These are phyloP conservation scores for Enteromius afrohamiltoni DNA, from an alignment of 2,797 vertebrate species.

Conservation along the genomic window DNA sequence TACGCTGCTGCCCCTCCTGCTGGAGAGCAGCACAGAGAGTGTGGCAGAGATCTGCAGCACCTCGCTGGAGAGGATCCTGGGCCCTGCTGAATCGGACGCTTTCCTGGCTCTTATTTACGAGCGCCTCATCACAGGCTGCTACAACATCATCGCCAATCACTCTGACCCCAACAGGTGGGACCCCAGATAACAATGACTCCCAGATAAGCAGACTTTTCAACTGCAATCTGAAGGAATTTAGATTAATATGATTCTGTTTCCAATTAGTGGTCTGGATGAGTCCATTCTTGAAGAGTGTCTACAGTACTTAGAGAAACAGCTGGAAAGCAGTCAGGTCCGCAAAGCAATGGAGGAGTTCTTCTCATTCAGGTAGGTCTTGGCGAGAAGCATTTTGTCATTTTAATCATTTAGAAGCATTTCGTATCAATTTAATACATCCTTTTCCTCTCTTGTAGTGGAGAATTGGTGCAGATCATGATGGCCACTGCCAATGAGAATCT, in stretches of 20 bases:
- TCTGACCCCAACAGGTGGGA: slow-evolving; percentile 91
- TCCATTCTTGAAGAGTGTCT: slow-evolving; percentile 95
- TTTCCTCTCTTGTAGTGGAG: slow-evolving; percentile 79
- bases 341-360: slow-evolving; percentile 99
- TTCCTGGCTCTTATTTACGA: slow-evolving; percentile 94
- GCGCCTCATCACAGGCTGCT: slow-evolving; percentile 92
- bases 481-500: slow-evolving; percentile 96
- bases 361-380: slow-evolving; percentile 85
- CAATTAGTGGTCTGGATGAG: slow-evolving; percentile 90
- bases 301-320: slow-evolving; percentile 94
- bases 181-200: background rate
- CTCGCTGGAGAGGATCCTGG: slow-evolving; percentile 93
- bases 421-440: background rate
- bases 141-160: slow-evolving; percentile 95
- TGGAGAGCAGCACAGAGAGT: slow-evolving; percentile 95
- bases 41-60: slow-evolving; percentile 95
- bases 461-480: slow-evolving; percentile 99
- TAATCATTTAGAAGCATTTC: background rate
- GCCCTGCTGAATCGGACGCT: slow-evolving; percentile 92
- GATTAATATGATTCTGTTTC: slow-evolving; percentile 1
- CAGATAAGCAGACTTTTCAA: background rate
- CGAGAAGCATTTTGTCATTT: too few species aligned
- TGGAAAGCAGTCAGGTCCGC: slow-evolving; percentile 93
- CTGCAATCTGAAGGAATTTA: background rate
- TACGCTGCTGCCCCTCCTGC: slow-evolving; percentile 88